Conservation (phyloP, 2,113 vertebrate genomes). For the Passer domesticus region DNA sequence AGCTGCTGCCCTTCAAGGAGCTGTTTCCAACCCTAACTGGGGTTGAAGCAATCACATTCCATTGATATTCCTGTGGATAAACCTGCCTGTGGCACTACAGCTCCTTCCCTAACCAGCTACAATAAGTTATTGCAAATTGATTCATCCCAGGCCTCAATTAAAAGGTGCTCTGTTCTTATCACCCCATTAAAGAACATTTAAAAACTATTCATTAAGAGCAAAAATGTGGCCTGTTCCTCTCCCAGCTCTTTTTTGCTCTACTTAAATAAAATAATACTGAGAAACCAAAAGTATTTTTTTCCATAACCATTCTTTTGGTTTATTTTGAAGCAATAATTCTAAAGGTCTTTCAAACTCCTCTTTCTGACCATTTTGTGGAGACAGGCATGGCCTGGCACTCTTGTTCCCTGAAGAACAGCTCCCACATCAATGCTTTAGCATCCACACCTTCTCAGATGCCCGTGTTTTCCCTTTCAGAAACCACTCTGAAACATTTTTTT, state of each 20-base stretch:
- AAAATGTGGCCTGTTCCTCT: background rate
- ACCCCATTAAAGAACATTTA: background rate
- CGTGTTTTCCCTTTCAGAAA: background rate
- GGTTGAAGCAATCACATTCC: background rate
- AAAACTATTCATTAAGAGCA: background rate
- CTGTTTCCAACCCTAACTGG: background rate
- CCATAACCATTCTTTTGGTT: background rate
- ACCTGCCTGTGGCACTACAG: background rate
- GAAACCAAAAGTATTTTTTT: background rate
- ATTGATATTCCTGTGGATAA: background rate
- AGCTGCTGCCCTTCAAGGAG: background rate
- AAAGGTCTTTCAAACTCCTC: background rate
- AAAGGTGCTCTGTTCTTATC: background rate
- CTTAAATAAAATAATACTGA: background rate
- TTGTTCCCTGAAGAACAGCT: background rate
- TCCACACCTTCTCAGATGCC: background rate
- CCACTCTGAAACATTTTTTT: background rate
- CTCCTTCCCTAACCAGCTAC: background rate
- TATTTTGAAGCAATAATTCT: background rate
- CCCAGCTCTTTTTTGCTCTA: background rate
- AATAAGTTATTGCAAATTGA: background rate
- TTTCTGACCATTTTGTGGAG: background rate
- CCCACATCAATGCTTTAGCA: background rate
- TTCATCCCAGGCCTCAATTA: background rate
- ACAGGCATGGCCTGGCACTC: background rate